Evolutionary conservation across 2,888 invertebrate genomes (phyloP), one percentile per base, ranked within the genome.

Genomic region (Cremastobaeus sp.): DNA sequence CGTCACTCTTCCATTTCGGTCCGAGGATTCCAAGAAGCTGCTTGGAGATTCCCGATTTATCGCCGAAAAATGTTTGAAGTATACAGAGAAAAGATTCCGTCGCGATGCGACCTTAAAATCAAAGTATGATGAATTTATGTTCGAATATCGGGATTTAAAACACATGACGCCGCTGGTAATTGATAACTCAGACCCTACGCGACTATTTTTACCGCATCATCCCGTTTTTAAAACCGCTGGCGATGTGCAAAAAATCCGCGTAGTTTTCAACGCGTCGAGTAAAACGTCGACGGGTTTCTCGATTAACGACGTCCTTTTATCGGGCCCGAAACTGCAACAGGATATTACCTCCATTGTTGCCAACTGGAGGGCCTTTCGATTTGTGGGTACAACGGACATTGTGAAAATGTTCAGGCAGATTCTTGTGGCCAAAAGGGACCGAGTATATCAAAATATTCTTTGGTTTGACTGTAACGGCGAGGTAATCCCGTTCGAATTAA

Each of bases 351-450:
- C 28, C 4, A 48, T 60, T 9, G 8, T 60, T 1, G 1, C 48
- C 0, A 47, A 47, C 28, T 60, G 48, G 47, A n/a, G n/a, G n/a
- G n/a, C n/a, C n/a, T n/a, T n/a, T n/a, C n/a, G n/a, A n/a, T n/a
- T n/a, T n/a, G n/a, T n/a, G n/a, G n/a, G n/a, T n/a, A n/a, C n/a
- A n/a, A n/a, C 47, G 8, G 48, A 60, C n/a, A 60, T 60, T 12
- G 47, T 35, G 3, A 60, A 60, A n/a, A 59, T 59, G 59, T 59
- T 45, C 9, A 30, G 57, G 6, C 57, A 57, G n/a, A 17, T 57
- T 34, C 6, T 41, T 4, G 9, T 55, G 1, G n/a, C 39, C 21
- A 11, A 28, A 8, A 9, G 9, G 8, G 55, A 41, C 12, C 9
- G 55, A 0, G 1, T 2, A 1, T 55, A 8, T 28, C 55, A 55